A percentile compares a stretch with the other conserved stretches of the same genome.
These are phyloP conservation scores for Acanthisitta chloris DNA, from an alignment of 2,113 vertebrate genomes.

Conservation along the genomic window DNA sequence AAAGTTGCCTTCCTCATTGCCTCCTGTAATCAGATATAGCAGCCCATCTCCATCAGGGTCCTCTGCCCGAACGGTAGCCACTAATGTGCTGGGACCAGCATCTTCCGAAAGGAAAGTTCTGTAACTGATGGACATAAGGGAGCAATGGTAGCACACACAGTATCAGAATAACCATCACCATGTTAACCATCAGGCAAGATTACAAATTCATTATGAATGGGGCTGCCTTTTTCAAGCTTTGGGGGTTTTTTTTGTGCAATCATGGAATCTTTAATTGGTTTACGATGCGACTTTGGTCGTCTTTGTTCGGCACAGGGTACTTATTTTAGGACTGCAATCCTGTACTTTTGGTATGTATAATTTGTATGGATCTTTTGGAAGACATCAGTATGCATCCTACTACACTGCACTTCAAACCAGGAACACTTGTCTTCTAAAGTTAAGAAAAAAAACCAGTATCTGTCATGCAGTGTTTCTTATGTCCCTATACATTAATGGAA, in stretches of 20 bases:
- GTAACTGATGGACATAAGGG: constrained; percentile 71
- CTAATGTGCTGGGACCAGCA: constrained; percentile 85
- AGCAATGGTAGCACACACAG: background rate
- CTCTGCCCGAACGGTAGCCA: constrained; percentile 84
- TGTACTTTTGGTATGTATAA: background rate
- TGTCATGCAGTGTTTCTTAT: background rate
- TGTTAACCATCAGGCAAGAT: background rate
- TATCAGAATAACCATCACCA: background rate
- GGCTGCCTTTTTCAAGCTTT: background rate
- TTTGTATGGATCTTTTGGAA: background rate
- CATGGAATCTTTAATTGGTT: background rate
- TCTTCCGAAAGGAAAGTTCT: constrained; percentile 90
- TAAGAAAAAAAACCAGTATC: background rate
- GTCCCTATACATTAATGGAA: background rate
- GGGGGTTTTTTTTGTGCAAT: background rate
- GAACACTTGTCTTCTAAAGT: background rate
- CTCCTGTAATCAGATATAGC: constrained; percentile 84
- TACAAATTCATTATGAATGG: background rate
- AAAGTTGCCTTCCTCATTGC: constrained; percentile 90
- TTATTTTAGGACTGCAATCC: background rate
- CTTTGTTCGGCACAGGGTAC: background rate
- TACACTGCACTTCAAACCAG: background rate
- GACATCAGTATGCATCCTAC: background rate
- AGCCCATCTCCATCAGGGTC: constrained; percentile 88
- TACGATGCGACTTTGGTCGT: background rate